Evolutionary conservation across 2,888 invertebrate species (phyloP).

Genomic region (Erebia epiphron): DNA sequence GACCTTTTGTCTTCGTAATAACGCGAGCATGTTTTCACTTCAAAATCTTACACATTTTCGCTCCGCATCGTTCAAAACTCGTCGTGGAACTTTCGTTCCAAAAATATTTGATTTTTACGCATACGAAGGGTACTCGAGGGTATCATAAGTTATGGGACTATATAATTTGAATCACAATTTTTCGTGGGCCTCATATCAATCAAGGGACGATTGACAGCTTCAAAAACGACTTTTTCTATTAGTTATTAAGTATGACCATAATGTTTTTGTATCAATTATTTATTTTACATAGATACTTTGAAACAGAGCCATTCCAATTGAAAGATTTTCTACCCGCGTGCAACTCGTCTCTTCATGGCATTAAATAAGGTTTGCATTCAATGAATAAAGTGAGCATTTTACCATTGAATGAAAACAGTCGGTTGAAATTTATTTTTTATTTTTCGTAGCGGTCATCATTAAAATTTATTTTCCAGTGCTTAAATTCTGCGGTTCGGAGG

Average conservation of each 20-base stretch:
- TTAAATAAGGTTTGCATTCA: constrained; percentile 2
- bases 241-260: too few species aligned
- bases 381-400: constrained; percentile 14
- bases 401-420: not conserved
- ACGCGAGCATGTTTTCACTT: too few species aligned
- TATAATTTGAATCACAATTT: too few species aligned
- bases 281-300: not conserved
- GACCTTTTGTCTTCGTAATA: too few species aligned
- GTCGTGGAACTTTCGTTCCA: too few species aligned
- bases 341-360: constrained; percentile 2
- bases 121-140: too few species aligned
- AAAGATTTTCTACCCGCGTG: not conserved
- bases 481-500: constrained; percentile 3
- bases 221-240: not conserved
- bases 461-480: constrained; percentile 14
- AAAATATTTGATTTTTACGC: too few species aligned
- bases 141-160: too few species aligned
- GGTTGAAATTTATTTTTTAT: constrained; percentile 9
- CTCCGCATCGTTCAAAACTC: too few species aligned
- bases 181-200: too few species aligned
- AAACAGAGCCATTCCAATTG: not conserved
- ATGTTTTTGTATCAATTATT: not conserved
- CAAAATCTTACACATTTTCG: too few species aligned
- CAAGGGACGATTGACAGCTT: too few species aligned
- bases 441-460: constrained; percentile 20